These are phyloP conservation scores for Coleophora deauratella DNA, from an alignment of 2,888 invertebrate species.

Conservation along the genomic window DNA sequence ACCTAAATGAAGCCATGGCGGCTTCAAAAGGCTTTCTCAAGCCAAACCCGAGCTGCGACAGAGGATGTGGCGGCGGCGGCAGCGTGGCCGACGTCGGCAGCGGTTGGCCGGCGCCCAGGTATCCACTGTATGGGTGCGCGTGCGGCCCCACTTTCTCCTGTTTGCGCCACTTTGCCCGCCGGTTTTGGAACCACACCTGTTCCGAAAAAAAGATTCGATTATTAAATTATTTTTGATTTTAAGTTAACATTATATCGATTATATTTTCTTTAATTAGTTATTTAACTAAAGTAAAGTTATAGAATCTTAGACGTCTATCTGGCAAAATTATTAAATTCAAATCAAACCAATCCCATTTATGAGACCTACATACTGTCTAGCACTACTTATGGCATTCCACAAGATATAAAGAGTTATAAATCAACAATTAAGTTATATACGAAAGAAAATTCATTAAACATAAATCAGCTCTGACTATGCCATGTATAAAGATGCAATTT, in stretches of 20 bases:
- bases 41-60: slow-evolving; percentile 83
- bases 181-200: slow-evolving; percentile 96
- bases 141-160: slow-evolving; percentile 95
- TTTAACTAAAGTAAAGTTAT: too few relatives aligned
- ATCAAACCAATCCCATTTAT: too few relatives aligned
- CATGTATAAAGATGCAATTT: slow-evolving; percentile 15
- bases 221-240: too few relatives aligned
- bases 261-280: too few relatives aligned
- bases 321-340: too few relatives aligned
- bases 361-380: slow-evolving; percentile 2
- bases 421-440: slow-evolving; percentile 11
- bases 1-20: slow-evolving; percentile 82
- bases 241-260: too few relatives aligned
- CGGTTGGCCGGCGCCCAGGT: slow-evolving; percentile 78
- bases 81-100: slow-evolving; percentile 79
- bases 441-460: neutral
- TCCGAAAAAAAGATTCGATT: slow-evolving; percentile 15
- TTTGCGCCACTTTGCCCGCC: slow-evolving; percentile 94
- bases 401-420: slow-evolving; percentile 13
- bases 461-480: slow-evolving; percentile 5
- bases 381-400: slow-evolving; percentile 11
- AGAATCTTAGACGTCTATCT: too few relatives aligned
- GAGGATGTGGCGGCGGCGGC: slow-evolving; percentile 81
- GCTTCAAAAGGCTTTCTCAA: slow-evolving; percentile 82
- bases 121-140: slow-evolving; percentile 92